A percentile compares a stretch with the other conserved stretches of the same genome.
Conservation (phyloP, 2,888 invertebrate species). For the Limnephilus marmoratus region DNA sequence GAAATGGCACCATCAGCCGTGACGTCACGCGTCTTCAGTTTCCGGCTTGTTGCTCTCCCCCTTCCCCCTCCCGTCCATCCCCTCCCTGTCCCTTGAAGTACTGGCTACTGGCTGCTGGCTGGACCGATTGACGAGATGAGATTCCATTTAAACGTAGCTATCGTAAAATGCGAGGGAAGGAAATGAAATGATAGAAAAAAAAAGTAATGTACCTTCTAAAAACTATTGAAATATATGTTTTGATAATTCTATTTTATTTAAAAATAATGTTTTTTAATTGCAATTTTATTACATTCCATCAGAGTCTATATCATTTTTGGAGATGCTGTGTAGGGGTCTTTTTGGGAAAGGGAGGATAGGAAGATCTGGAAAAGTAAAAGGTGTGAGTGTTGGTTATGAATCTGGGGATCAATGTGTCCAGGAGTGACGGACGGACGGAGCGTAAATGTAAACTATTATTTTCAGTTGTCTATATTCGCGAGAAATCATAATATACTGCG, state of each 20-base stretch:
- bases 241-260: neutral
- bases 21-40: conserved; percentile 64
- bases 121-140: conserved; percentile 10
- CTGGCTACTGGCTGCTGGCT: neutral
- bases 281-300: no score
- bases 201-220: neutral
- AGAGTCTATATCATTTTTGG: no score
- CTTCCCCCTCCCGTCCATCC: neutral
- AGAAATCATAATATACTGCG: no score
- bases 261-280: no score
- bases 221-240: neutral
- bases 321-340: no score
- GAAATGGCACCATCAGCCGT: conserved; percentile 65
- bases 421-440: no score
- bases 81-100: neutral
- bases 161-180: conserved; percentile 8
- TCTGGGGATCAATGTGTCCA: no score
- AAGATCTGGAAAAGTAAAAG: no score
- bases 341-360: no score
- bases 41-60: conserved; percentile 59
- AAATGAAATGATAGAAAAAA: neutral
- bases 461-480: no score
- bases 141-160: conserved; percentile 20
- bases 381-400: no score
- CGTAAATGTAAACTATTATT: no score